Base-by-base conservation (phyloP, 2,113 vertebrate genomes). In the Stictonetta naevosa region DNA sequence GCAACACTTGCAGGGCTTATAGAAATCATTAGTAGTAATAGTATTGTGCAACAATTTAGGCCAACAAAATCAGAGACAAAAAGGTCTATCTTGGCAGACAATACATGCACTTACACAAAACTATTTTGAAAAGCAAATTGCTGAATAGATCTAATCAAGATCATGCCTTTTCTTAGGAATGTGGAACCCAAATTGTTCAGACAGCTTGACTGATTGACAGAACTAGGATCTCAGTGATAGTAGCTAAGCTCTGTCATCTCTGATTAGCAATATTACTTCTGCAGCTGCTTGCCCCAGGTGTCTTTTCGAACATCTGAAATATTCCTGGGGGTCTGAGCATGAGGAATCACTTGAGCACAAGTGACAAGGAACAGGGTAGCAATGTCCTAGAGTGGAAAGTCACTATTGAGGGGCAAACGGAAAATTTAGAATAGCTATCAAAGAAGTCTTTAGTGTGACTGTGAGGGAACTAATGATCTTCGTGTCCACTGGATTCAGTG, bases 1-100 rank as follows among this genome's bases (percentile, higher is more conserved):
- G 44, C 60, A 40, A 1, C 4, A 0, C 15, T n/a, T 5, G 1
- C 33, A 67, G 22, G 8, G 13, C 17, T n/a, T 46, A 15, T 6
- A 73, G n/a, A 87, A 90, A 19, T 53, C 21, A 69, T 71, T 44
- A 80, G 48, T 48, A 85, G 25, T 28, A 71, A 44, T 48, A 85
- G 25, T 28, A 67, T 21, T 78, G 10, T 46, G 25, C 44, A 79
- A 18, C 0, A 1, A 58, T 40, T 73, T 56, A 86, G 22, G 38
- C 13, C 25, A 90, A 62, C 7, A 87, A 74, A 67, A 34, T 25
- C 40, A 17, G 36, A 78, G 52, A 55, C 6, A 67, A 63, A 87
- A 81, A 40, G 3, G 1, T 38, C 4, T 28, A 68, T 64, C 77
- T 86, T 3, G 3, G 60, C 11, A 80, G 13, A 55, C 3, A 63